These are phyloP conservation scores for Parasteatoda tepidariorum DNA, from an alignment of 1,140 invertebrate genomes.

Conservation along the genomic window DNA sequence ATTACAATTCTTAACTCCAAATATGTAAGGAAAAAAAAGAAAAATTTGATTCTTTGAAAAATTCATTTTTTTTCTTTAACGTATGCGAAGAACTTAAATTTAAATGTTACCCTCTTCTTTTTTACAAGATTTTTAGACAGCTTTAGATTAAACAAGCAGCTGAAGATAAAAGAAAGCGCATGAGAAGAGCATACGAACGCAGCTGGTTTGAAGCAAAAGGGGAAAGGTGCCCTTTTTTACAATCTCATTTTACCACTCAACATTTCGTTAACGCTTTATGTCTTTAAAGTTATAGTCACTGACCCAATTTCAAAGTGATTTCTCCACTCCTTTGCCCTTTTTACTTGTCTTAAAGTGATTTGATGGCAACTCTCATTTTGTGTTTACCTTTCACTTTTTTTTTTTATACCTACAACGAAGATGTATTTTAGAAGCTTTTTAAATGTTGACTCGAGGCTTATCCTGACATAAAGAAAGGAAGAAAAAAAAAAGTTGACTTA, in stretches of 20 bases:
- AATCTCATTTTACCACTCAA: slow-evolving; percentile 30
- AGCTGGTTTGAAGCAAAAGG: slow-evolving; percentile 25
- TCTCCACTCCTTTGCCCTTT: background rate
- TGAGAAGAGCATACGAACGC: slow-evolving; percentile 31
- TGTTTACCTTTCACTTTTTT: background rate
- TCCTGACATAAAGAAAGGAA: background rate
- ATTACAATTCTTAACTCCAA: no score
- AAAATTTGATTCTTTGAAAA: no score
- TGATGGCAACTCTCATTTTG: background rate
- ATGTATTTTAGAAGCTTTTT: background rate
- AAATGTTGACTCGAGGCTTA: background rate
- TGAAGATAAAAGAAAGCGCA: slow-evolving; percentile 19
- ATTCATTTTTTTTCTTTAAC: no score
- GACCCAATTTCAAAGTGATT: slow-evolving; percentile 9
- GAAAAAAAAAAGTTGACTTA: background rate
- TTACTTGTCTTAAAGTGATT: background rate
- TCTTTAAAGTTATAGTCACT: slow-evolving; percentile 8
- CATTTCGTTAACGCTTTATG: slow-evolving; percentile 7
- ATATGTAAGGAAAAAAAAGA: no score
- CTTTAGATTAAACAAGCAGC: slow-evolving; percentile 50
- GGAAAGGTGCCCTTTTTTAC: background rate
- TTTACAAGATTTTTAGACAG: background rate
- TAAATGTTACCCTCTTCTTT: background rate
- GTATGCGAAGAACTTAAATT: no score
- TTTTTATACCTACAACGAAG: background rate